Percentiles rank a stretch among this genome's conserved stretches.
Evolutionary conservation across 2,797 vertebrate species (phyloP).

Genomic region (Myripristis murdjan): DNA sequence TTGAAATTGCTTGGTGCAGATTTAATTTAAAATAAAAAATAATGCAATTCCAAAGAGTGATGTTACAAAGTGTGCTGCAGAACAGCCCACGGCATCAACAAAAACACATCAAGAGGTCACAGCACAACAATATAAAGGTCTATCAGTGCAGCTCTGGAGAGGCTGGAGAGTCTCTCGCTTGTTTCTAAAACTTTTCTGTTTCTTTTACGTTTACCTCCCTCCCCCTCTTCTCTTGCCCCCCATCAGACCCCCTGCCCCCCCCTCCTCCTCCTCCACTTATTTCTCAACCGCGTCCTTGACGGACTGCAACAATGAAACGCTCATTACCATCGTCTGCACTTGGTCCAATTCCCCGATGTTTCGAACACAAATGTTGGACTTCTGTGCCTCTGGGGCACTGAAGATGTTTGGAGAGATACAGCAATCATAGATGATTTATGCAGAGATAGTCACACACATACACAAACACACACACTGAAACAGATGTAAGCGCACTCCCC

Average conservation of each 20-base stretch:
- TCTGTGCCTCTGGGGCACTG: conserved; percentile 24
- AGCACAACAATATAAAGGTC: no score
- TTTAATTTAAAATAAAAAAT: no score
- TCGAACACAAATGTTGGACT: conserved; percentile 34
- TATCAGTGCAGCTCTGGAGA: not conserved
- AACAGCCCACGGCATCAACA: no score
- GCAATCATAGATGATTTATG: conserved; percentile 25
- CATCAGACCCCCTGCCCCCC: not conserved
- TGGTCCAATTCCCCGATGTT: conserved; percentile 42
- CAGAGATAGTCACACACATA: not conserved
- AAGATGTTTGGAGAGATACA: conserved; percentile 35
- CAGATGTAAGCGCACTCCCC: no score
- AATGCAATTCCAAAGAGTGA: no score
- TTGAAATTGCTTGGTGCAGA: no score
- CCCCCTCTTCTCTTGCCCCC: conserved; percentile 2
- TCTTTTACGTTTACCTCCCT: not conserved
- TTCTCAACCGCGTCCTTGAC: conserved; percentile 32
- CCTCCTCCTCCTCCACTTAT: not conserved
- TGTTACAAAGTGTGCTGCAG: no score
- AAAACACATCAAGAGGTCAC: no score
- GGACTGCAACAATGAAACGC: conserved; percentile 30
- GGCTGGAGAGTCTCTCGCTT: not conserved
- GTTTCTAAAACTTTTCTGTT: not conserved
- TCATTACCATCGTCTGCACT: conserved; percentile 39
- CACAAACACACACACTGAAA: not conserved